Evolutionary conservation across 2,888 invertebrate genomes (phyloP).

Genomic region (Polyommatus icarus): DNA sequence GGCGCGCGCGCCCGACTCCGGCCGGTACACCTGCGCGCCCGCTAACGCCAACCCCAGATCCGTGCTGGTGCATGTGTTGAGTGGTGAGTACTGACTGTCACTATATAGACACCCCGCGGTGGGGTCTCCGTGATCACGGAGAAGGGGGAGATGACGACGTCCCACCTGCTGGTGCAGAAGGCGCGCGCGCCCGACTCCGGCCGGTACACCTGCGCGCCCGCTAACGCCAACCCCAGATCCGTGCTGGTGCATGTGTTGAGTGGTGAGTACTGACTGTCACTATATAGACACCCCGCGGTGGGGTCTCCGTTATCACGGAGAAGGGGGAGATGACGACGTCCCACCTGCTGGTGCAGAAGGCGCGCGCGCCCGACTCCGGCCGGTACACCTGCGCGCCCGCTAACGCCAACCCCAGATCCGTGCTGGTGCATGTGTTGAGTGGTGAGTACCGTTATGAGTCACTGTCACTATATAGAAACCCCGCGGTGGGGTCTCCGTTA

Average conservation of each 20-base stretch:
- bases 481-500: constrained; percentile 91
- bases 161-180: constrained; percentile 89
- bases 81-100: constrained; percentile 81
- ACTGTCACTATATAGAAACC: constrained; percentile 57
- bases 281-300: constrained; percentile 82
- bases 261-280: constrained; percentile 48
- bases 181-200: constrained; percentile 90
- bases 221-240: too few relatives aligned
- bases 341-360: too few relatives aligned
- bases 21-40: too few relatives aligned
- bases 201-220: constrained; percentile 90
- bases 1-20: too few relatives aligned
- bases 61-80: too few relatives aligned
- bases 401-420: too few relatives aligned
- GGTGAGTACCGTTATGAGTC: too few relatives aligned
- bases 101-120: constrained; percentile 80
- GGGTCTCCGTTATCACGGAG: constrained; percentile 93
- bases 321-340: constrained; percentile 93
- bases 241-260: too few relatives aligned
- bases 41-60: too few relatives aligned
- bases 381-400: too few relatives aligned
- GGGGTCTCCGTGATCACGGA: constrained; percentile 94
- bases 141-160: constrained; percentile 92
- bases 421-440: too few relatives aligned
- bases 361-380: too few relatives aligned